phyloP scores from a whole-genome alignment of 2,888 invertebrate genomes.

The Phymatocera aterrima region DNA sequence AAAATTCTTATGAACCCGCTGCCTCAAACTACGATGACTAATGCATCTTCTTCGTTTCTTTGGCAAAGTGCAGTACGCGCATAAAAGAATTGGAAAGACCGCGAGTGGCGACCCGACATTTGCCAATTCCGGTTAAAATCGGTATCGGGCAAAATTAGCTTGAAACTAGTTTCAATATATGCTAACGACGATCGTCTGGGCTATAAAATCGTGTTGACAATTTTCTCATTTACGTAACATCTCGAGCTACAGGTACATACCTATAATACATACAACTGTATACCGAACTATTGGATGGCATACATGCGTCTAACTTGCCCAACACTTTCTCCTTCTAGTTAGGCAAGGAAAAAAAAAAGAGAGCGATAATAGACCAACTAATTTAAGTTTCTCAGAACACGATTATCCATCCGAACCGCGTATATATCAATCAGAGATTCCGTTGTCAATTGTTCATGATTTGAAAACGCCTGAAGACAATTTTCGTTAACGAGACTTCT shows the following conservation, averaged over 20 bases:
- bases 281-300: neutral
- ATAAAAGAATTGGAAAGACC: too few species aligned
- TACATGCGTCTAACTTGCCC: neutral
- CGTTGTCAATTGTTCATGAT: neutral
- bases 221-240: neutral
- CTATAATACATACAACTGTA: too few species aligned
- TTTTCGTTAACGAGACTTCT: neutral
- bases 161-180: conserved; percentile 8
- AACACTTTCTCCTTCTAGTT: neutral
- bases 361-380: too few species aligned
- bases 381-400: neutral
- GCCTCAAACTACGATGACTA: too few species aligned
- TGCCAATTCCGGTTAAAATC: neutral
- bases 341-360: neutral
- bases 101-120: neutral
- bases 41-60: too few species aligned
- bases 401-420: neutral
- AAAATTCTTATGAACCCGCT: too few species aligned
- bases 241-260: neutral
- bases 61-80: too few species aligned
- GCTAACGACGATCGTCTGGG: neutral
- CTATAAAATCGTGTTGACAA: neutral
- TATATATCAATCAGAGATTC: neutral
- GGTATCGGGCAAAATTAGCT: neutral
- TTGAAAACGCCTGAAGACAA: neutral